A percentile compares a stretch with the other conserved stretches of the same genome.
These are phyloP conservation scores for Lycorma delicatula DNA, from an alignment of 1,140 invertebrate species.

Conservation along the genomic window DNA sequence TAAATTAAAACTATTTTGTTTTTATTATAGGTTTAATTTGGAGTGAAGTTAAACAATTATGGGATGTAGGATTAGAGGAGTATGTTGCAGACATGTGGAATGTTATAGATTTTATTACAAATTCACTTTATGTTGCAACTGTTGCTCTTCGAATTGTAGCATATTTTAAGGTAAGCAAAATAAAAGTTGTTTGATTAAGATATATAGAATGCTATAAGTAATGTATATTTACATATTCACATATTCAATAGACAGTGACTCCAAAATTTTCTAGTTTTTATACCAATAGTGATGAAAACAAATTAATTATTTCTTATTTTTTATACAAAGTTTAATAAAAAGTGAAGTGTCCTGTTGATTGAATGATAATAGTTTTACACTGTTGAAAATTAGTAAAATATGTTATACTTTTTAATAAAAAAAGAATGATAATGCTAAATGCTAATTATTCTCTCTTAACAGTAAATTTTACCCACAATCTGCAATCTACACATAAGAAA, in stretches of 20 bases:
- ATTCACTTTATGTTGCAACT: slow-evolving; percentile 94
- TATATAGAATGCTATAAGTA: not conserved
- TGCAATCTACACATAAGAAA: too few relatives aligned
- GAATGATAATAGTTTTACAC: too few relatives aligned
- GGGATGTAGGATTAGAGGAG: slow-evolving; percentile 92
- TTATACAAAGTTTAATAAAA: too few relatives aligned
- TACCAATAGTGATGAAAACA: not conserved
- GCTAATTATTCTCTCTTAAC: too few relatives aligned
- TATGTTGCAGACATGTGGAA: slow-evolving; percentile 99
- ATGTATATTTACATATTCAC: not conserved
- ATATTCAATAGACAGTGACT: not conserved
- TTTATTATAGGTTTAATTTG: slow-evolving; percentile 78
- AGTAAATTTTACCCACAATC: too few relatives aligned
- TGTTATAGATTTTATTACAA: slow-evolving; percentile 97
- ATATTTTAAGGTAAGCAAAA: slow-evolving; percentile 41
- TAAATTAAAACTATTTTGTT: too few relatives aligned
- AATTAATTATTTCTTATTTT: not conserved
- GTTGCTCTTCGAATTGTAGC: slow-evolving; percentile 88
- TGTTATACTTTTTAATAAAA: too few relatives aligned
- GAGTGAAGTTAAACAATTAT: slow-evolving; percentile 97
- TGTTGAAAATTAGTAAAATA: too few relatives aligned
- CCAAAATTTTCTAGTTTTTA: not conserved
- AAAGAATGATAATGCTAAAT: too few relatives aligned
- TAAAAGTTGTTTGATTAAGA: not conserved
- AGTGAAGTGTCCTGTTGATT: too few relatives aligned